Percentiles rank a stretch among this genome's conserved stretches.
Conservation (phyloP, 2,113 vertebrate genomes). For the Cephalophus harveyi region DNA sequence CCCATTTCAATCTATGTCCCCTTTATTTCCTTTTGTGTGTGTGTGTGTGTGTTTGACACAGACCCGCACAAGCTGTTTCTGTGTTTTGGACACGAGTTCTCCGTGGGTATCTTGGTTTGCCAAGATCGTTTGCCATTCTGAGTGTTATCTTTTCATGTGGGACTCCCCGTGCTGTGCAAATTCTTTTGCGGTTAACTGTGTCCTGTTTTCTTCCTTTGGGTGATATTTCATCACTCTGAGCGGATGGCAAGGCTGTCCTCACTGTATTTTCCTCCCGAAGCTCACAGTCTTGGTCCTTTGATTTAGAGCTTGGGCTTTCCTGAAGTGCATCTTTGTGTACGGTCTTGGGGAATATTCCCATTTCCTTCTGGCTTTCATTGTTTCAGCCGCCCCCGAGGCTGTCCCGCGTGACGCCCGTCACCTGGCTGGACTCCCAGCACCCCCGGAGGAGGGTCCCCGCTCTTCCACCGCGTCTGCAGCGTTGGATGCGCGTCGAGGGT, state of each 20-base stretch:
- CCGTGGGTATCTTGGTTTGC: not conserved
- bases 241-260: not conserved
- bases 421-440: rapidly evolving
- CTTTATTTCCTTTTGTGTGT: not conserved
- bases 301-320: rapidly evolving
- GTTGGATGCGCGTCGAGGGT: rapidly evolving
- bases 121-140: not conserved
- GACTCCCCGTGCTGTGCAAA: rapidly evolving
- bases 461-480: rapidly evolving
- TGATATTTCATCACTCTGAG: rapidly evolving
- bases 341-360: not conserved
- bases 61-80: not conserved
- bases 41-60: not conserved
- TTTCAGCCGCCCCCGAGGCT: rapidly evolving
- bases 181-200: not conserved
- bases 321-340: rapidly evolving
- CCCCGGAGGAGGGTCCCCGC: not conserved
- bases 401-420: rapidly evolving
- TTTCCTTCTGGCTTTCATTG: rapidly evolving
- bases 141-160: rapidly evolving
- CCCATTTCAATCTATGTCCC: not conserved
- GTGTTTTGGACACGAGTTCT: rapidly evolving
- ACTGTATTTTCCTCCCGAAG: not conserved
- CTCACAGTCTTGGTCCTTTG: not conserved
- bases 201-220: rapidly evolving